Evolutionary conservation across 2,113 vertebrate species (phyloP).

Genomic region (Nanorana parkeri): DNA sequence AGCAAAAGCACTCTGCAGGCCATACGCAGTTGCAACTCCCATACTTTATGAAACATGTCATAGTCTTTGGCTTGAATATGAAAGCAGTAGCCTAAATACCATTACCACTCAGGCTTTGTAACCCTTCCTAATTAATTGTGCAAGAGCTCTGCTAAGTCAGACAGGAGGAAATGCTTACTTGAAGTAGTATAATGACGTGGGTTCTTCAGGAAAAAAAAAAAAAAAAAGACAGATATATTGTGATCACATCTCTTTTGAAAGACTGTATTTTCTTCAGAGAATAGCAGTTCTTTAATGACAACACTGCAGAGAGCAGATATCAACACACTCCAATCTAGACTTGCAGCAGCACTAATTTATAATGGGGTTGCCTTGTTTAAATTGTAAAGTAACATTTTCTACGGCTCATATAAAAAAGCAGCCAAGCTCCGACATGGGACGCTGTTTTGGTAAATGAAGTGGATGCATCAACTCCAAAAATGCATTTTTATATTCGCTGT

Average conservation of each 20-base stretch:
- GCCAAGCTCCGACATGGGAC: constrained; percentile 24
- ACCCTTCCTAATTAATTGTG: constrained; percentile 38
- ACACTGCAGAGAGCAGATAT: constrained; percentile 36
- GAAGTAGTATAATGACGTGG: constrained; percentile 11
- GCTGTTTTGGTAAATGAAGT: not conserved
- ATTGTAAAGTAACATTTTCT: constrained; percentile 41
- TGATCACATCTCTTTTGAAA: constrained; percentile 15
- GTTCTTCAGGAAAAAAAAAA: not conserved
- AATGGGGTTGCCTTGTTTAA: constrained; percentile 29
- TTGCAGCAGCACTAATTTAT: constrained; percentile 34
- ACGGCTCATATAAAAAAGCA: constrained; percentile 44
- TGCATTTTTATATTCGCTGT: constrained; percentile 42
- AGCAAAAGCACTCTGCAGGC: constrained; percentile 44
- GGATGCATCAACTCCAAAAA: constrained; percentile 26
- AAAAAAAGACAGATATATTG: no score
- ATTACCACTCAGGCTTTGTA: constrained; percentile 46
- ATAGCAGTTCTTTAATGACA: constrained; percentile 29
- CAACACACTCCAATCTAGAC: not conserved
- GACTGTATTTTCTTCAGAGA: constrained; percentile 31
- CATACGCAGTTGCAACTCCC: constrained; percentile 26
- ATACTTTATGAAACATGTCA: constrained; percentile 47
- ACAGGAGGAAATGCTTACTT: constrained; percentile 43
- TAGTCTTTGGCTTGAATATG: constrained; percentile 32
- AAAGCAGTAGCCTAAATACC: constrained; percentile 35
- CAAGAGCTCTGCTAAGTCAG: constrained; percentile 29